These are phyloP conservation scores for Opisthocomus hoazin DNA, from an alignment of 2,113 vertebrate genomes.

Conservation along the genomic window DNA sequence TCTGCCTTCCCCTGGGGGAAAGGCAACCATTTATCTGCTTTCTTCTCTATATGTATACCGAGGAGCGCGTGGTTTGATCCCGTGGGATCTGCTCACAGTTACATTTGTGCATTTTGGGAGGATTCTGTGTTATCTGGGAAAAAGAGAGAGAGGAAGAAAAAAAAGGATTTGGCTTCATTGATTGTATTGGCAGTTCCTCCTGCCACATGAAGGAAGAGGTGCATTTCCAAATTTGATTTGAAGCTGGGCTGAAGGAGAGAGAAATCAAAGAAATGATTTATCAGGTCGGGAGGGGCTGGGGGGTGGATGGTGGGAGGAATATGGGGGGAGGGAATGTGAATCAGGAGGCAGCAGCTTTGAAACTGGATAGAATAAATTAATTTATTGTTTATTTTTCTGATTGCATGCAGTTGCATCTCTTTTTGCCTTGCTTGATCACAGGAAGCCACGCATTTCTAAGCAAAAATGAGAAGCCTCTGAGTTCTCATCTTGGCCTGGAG, in stretches of 20 bases:
- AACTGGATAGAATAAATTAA: background rate
- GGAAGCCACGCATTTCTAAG: background rate
- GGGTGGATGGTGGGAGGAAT: background rate
- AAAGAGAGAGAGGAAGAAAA: background rate
- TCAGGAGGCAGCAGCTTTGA: background rate
- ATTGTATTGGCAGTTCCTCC: background rate
- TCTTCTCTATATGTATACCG: background rate
- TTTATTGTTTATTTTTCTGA: background rate
- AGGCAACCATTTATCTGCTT: slow-evolving; percentile 11
- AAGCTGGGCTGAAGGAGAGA: background rate
- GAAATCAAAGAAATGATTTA: background rate
- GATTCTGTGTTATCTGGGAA: background rate
- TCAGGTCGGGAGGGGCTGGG: background rate
- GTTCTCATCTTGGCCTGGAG: background rate
- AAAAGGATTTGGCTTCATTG: background rate
- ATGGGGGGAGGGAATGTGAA: background rate
- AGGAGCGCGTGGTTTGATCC: slow-evolving; percentile 4
- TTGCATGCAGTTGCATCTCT: background rate
- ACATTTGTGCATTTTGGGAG: background rate
- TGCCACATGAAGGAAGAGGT: background rate
- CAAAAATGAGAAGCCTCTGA: background rate
- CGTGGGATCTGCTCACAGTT: background rate
- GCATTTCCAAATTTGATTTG: background rate
- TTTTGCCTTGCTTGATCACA: background rate
- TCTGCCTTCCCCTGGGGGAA: background rate